Conservation (phyloP, 2,797 vertebrate species). For the Sebastes nivosus region DNA sequence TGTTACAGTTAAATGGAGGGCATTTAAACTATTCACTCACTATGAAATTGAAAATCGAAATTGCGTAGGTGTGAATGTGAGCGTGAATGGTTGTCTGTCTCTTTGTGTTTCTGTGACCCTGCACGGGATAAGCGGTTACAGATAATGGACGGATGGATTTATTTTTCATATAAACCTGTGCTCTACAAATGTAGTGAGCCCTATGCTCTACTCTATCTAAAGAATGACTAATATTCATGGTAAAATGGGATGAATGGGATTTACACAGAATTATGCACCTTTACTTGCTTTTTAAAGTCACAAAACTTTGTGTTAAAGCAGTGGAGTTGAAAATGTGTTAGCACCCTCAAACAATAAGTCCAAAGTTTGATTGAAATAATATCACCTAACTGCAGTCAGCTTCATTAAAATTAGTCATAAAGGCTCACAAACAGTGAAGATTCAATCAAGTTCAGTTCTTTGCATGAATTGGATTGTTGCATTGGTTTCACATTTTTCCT, state of each 20-base stretch:
- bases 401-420: not conserved
- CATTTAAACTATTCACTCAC: not conserved
- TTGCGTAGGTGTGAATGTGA: too few relatives aligned
- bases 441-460: not conserved
- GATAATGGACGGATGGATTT: too few relatives aligned
- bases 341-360: not conserved
- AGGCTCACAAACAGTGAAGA: not conserved
- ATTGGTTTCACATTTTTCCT: not conserved
- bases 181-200: too few relatives aligned
- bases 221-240: too few relatives aligned
- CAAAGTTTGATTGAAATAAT: not conserved
- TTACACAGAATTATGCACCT: too few relatives aligned
- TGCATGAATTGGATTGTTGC: not conserved
- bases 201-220: too few relatives aligned
- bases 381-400: not conserved
- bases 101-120: too few relatives aligned
- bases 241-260: too few relatives aligned
- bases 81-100: too few relatives aligned
- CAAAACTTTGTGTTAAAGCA: not conserved
- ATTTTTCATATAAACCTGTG: too few relatives aligned
- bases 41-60: not conserved
- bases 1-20: not conserved
- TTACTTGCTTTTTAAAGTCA: not conserved
- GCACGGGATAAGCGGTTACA: too few relatives aligned
- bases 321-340: not conserved